These are phyloP conservation scores for Dolichomitus sp. DNA, from an alignment of 2,888 invertebrate species.

Conservation along the genomic window DNA sequence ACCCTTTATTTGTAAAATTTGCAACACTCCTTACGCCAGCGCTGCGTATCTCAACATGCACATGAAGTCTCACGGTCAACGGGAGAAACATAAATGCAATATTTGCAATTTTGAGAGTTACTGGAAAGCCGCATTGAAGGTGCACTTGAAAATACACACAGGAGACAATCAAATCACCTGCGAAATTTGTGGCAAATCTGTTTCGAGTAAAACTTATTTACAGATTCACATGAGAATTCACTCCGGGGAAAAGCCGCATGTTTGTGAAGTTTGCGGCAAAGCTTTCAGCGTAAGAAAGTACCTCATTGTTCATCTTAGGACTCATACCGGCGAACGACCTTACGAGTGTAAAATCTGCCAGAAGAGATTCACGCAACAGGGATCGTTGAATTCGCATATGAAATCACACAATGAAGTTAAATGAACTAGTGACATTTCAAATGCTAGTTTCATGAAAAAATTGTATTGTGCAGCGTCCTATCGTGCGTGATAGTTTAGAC, in stretches of 20 bases:
- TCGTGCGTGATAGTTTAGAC: background rate
- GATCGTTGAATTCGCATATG: constrained; percentile 83
- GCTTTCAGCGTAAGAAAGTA: constrained; percentile 81
- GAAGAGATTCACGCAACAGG: constrained; percentile 83
- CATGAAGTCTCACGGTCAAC: constrained; percentile 86
- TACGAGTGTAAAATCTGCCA: constrained; percentile 83
- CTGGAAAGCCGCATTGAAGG: constrained; percentile 86
- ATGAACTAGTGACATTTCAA: constrained; percentile 86
- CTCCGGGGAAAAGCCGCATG: constrained; percentile 79
- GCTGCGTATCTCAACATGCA: constrained; percentile 88
- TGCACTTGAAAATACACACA: constrained; percentile 85
- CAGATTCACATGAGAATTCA: constrained; percentile 80
- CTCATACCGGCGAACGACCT: constrained; percentile 82
- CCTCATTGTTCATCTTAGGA: constrained; percentile 79
- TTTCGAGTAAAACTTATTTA: constrained; percentile 82
- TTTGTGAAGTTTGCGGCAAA: constrained; percentile 81
- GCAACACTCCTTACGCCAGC: constrained; percentile 87
- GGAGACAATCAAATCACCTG: constrained; percentile 85
- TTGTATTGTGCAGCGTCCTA: background rate
- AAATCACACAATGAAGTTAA: constrained; percentile 76
- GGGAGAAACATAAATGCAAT: constrained; percentile 83
- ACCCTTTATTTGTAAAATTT: constrained; percentile 86
- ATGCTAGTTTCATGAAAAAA: constrained; percentile 82
- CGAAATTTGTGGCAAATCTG: constrained; percentile 84
- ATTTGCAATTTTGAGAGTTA: constrained; percentile 85